Evolutionary conservation across 2,113 vertebrate species (phyloP), one percentile per base, ranked within the genome.

Genomic region (Dipodomys ordii): DNA sequence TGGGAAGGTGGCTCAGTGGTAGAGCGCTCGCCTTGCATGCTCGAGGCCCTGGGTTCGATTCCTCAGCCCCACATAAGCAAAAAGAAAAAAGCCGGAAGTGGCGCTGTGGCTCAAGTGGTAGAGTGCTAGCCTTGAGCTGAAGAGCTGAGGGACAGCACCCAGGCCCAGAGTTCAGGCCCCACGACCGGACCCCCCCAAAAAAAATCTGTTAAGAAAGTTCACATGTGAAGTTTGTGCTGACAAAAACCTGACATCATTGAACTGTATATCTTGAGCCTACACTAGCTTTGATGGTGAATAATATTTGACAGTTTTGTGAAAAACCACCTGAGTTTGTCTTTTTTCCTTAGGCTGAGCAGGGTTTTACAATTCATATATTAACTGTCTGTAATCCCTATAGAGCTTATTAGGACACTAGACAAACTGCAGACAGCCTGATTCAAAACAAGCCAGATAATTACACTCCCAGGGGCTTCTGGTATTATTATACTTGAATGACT

Each of bases 371-470:
- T 86, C 68, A 23, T 80, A 27, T 91, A 88, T 74, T 96, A 92
- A 94, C 90, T 89, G 67, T 49, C 49, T 93, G 49, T 92, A 95
- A 88, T 93, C 96, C 97, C 87, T 91, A 77, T 32, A 89, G 96
- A 87, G 80, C 86, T 92, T 94, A 95, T 97, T 97, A 96, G 93
- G 80, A 87, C 30, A 39, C 94, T 60, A 91, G 92, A 88, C 94
- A 53, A 95, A 73, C 46, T 71, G 22, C 64, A 93, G 92, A 88
- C 88, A 94, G 71, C 90, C 28, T 91, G 65, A 94, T 69, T 93
- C 82, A 96, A 97, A 96, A 95, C 95, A 95, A 95, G 88, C 67
- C 71, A 88, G 83, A 57, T 96, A 96, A 96, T 95, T 83, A 79
- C 39, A 87, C 90, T 88, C 93, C 94, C 94, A 74, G 23, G 86